Evolutionary conservation across 2,888 invertebrate species (phyloP).

Genomic region (Ochlodes sylvanus): DNA sequence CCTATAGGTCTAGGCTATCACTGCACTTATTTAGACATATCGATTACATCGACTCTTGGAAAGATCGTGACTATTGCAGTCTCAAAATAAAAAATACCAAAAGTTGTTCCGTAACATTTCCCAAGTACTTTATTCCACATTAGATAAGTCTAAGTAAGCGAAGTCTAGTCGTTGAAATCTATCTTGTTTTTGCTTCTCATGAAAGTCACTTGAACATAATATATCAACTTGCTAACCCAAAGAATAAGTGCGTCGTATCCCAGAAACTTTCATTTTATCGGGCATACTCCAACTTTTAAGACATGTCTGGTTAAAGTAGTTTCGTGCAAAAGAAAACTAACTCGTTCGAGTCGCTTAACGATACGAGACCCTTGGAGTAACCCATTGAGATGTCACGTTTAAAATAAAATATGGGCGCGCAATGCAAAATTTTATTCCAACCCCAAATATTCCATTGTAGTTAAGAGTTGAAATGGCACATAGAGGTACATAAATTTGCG

Average conservation of each 20-base stretch:
- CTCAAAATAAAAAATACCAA: no score
- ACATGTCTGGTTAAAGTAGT: slow-evolving; percentile 41
- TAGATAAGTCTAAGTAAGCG: not conserved
- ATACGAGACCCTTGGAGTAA: slow-evolving; percentile 43
- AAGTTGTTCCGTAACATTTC: no score
- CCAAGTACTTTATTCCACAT: no score
- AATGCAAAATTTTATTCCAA: slow-evolving; percentile 65
- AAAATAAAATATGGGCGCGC: slow-evolving; percentile 64
- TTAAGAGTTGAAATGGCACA: slow-evolving; percentile 54
- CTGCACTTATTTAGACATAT: no score
- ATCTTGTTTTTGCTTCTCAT: slow-evolving; percentile 24
- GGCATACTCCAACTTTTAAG: slow-evolving; percentile 41
- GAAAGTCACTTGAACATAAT: slow-evolving; percentile 24
- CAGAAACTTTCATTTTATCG: slow-evolving; percentile 45
- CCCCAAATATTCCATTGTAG: slow-evolving; percentile 74
- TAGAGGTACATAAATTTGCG: slow-evolving; percentile 61
- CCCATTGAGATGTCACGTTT: slow-evolving; percentile 63
- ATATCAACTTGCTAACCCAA: slow-evolving; percentile 27
- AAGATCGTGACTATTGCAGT: no score
- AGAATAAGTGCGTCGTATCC: slow-evolving; percentile 35
- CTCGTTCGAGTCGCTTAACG: slow-evolving; percentile 33
- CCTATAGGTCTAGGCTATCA: no score
- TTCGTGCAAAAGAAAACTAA: slow-evolving; percentile 33
- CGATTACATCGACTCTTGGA: no score
- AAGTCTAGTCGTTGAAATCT: slow-evolving; percentile 20